Percentiles rank a stretch among this genome's conserved stretches.
Conservation (phyloP, 53 echinoderm and acorn worm species). For the Paracentrotus lividus region DNA sequence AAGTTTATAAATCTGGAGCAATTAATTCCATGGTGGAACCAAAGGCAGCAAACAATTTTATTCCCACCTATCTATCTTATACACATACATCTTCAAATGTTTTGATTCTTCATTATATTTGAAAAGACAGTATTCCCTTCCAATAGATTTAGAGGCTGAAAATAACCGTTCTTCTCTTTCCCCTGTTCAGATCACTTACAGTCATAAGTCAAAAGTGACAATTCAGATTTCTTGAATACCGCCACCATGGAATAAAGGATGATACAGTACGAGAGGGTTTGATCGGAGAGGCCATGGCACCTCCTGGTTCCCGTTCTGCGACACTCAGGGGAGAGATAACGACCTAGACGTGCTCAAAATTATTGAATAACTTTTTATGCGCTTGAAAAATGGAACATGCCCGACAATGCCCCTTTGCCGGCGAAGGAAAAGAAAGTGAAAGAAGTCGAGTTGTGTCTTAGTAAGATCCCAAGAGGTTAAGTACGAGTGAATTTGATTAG, state of each 20-base stretch:
- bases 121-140: constrained; percentile 23
- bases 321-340: constrained; percentile 70
- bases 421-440: neutral
- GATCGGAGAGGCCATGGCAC: constrained; percentile 41
- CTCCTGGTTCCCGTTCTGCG: constrained; percentile 63
- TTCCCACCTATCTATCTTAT: neutral
- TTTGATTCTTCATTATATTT: constrained; percentile 42
- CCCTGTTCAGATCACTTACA: constrained; percentile 54
- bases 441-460: neutral
- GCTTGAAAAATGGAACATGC: constrained; percentile 72
- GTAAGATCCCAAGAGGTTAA: constrained; percentile 57
- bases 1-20: neutral
- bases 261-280: constrained; percentile 54
- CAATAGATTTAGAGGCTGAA: constrained; percentile 11
- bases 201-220: constrained; percentile 69
- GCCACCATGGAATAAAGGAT: constrained; percentile 38
- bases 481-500: constrained; percentile 70
- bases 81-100: constrained; percentile 24
- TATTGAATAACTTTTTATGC: constrained; percentile 72
- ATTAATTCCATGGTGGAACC: neutral
- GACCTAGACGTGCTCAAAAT: constrained; percentile 70
- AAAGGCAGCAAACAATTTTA: neutral
- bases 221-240: constrained; percentile 47
- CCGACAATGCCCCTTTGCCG: neutral
- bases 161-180: constrained; percentile 4